Conservation (phyloP, 2,113 vertebrate species). For the Holacanthus passer region DNA sequence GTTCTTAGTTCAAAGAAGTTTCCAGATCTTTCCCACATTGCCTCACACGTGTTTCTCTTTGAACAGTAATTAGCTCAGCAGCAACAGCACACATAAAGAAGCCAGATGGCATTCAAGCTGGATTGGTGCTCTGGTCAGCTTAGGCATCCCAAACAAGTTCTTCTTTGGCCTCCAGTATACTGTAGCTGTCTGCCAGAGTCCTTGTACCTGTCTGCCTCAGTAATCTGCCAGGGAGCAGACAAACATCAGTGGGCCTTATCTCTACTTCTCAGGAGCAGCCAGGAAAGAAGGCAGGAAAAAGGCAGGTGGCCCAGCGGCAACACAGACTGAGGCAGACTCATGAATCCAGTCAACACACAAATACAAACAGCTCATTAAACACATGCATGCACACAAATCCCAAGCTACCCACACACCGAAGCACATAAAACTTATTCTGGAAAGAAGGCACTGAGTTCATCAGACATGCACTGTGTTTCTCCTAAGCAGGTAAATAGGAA, state of each 20-base stretch:
- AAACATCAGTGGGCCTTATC: constrained; percentile 83
- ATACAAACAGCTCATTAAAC: constrained; percentile 56
- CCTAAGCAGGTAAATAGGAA: constrained; percentile 32
- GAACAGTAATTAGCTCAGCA: constrained; percentile 29
- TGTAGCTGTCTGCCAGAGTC: constrained; percentile 62
- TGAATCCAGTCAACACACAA: constrained; percentile 57
- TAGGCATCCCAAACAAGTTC: constrained; percentile 49
- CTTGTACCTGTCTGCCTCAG: constrained; percentile 73
- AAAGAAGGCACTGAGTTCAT: constrained; percentile 36
- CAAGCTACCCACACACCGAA: constrained; percentile 2
- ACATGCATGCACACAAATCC: constrained; percentile 22
- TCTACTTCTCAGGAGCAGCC: constrained; percentile 77
- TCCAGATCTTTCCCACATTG: background rate
- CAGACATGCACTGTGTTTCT: constrained; percentile 2
- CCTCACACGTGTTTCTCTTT: constrained; percentile 1
- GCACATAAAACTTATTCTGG: constrained; percentile 28
- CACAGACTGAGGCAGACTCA: constrained; percentile 41
- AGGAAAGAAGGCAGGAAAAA: constrained; percentile 57
- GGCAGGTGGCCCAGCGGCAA: constrained; percentile 53
- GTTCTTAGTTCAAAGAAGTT: background rate
- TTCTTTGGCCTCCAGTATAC: constrained; percentile 55
- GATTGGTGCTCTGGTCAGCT: constrained; percentile 45
- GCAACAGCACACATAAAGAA: constrained; percentile 7
- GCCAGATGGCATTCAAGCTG: constrained; percentile 22
- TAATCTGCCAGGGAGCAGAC: constrained; percentile 81